phyloP scores from a whole-genome alignment of 23 tunicate species.

The Halocynthia roretzi region DNA sequence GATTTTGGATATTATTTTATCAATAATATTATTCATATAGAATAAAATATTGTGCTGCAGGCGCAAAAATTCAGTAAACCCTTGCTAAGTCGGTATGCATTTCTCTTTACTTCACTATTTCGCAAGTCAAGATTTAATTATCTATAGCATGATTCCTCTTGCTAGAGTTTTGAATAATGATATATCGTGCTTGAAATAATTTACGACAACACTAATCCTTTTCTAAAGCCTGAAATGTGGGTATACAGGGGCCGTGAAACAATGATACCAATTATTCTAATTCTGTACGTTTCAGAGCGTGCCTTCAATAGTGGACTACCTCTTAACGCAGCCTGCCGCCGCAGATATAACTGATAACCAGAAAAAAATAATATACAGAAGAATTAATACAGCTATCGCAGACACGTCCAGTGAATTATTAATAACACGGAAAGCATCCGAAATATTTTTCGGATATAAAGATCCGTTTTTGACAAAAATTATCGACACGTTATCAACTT shows the following conservation, averaged over 20 bases:
- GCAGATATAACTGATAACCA: not conserved
- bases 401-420: conserved; percentile 32
- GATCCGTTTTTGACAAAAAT: conserved; percentile 38
- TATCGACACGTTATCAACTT: not conserved
- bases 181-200: too few relatives aligned
- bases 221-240: too few relatives aligned
- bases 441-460: conserved; percentile 59
- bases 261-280: too few relatives aligned
- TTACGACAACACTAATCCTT: too few relatives aligned
- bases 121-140: too few relatives aligned
- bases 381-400: conserved; percentile 24
- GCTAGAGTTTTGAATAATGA: not conserved
- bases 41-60: too few relatives aligned
- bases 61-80: too few relatives aligned
- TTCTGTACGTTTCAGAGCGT: conserved; percentile 36
- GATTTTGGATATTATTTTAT: too few relatives aligned
- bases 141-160: not conserved
- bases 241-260: too few relatives aligned
- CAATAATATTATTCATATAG: too few relatives aligned
- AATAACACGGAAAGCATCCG: conserved; percentile 41
- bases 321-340: not conserved
- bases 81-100: too few relatives aligned
- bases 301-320: conserved; percentile 44
- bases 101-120: too few relatives aligned
- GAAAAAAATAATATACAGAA: not conserved